Base-by-base conservation (phyloP, 2,888 invertebrate genomes). In the Leucoptera coffeella region DNA sequence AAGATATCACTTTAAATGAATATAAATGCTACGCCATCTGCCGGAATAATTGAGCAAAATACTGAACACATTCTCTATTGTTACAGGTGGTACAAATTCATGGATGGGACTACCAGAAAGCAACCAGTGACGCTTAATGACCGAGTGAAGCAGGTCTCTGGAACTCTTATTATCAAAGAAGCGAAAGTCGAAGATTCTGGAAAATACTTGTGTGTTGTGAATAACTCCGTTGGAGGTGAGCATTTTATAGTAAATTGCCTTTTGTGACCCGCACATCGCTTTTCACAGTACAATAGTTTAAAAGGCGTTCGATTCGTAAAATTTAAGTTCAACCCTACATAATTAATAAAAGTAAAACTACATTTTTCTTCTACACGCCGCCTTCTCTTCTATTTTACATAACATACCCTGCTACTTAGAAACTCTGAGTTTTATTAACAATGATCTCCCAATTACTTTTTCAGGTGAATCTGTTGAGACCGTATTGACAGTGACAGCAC, bases 81-180 rank as follows among this genome's bases (percentile, higher is more conserved):
- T 84, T 85, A 9, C 81, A 92, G 92, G 75, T 92, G 91, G 92
- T 92, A 88, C 64, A 92, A 92, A 56, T 91, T 91, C 60, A 82
- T 89, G 43, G 91, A 91, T 41, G 89, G 89, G 27, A 85, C 87
- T 2, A 79, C 82, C 3, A 76, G 88, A 28, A 88, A 90, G 50
- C 87, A 88, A 52, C 85, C 87, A n/a, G 90, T 93, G n/a, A 77
- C 82, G 19, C 64, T 92, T 36, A 86, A 89, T 50, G 92, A 92
- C 34, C 78, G 93, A 41, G 85, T 92, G 12, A 87, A 89, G 43
- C 92, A 93, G 71, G 88, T 91, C 10, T 92, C 93, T 32, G 94
- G 94, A 30, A 94, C 94, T 33, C 72, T 96, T 40, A 89, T 94
- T 39, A 92, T 96, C 38, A 82, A 86, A 36, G 88, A 91, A 49